Evolutionary conservation across 2,113 vertebrate species (phyloP).

Genomic region (Boleophthalmus pectinirostris): DNA sequence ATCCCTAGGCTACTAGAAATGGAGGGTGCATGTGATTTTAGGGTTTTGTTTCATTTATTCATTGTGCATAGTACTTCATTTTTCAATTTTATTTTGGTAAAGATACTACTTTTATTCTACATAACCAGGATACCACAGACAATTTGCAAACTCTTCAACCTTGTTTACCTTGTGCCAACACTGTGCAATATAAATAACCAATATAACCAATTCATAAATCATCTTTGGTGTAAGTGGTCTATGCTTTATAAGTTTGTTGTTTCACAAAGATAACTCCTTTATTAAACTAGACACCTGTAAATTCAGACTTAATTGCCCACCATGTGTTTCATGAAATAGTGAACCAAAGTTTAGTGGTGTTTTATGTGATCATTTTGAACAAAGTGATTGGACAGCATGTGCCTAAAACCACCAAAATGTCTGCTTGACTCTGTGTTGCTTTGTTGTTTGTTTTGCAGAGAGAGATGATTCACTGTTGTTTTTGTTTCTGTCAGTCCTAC

Average conservation of each 20-base stretch:
- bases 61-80: not conserved
- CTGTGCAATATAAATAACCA: not conserved
- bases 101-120: not conserved
- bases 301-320: not conserved
- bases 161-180: conserved; percentile 7
- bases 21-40: too few species aligned
- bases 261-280: not conserved
- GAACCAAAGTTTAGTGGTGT: not conserved
- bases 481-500: conserved; percentile 29
- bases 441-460: conserved; percentile 11
- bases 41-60: too few species aligned
- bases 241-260: conserved; percentile 14
- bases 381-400: conserved; percentile 27
- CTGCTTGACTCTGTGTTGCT: not conserved
- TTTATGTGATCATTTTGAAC: conserved; percentile 29
- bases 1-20: too few species aligned
- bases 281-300: not conserved
- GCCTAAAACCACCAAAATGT: conserved; percentile 10
- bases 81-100: not conserved
- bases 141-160: not conserved
- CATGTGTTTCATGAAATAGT: not conserved
- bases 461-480: conserved; percentile 19
- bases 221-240: not conserved
- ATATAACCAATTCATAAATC: not conserved
- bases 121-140: too few species aligned